Base-by-base conservation (phyloP, 2,797 vertebrate genomes). In the Mergus octosetaceus region DNA sequence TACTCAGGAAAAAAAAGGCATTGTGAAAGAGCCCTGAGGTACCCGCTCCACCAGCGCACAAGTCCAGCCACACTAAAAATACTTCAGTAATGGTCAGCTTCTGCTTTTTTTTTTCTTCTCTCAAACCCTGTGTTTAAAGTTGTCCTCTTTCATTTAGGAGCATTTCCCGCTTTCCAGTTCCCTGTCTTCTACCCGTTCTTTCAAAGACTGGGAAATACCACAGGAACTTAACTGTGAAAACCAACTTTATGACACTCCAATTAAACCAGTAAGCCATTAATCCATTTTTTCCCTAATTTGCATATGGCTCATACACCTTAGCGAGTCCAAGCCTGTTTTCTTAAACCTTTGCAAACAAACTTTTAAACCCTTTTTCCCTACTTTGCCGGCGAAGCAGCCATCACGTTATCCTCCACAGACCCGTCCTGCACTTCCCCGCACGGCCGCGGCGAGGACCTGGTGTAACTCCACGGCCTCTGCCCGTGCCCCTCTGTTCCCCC, bases 31-130 rank as follows among this genome's bases (percentile, higher is more conserved):
- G 60, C 25, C 54, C 65, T 8, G 36, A 88, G 38, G 11, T 87
- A n/a, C 78, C 86, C 87, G 19, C 34, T 72, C 34, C 43, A 89
- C 69, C 61, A 90, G 39, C 57, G 64, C 41, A 82, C 10, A 34
- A 85, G 13, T 20, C 3, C 3, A 81, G 68, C 54, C 60, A 47
- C 57, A 13, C 94, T 92, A 96, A 94, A 96, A 96, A 96, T 96
- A 95, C 65, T 80, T 47, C 76, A 72, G 86, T 69, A 95, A 92
- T 77, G 51, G 72, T 66, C 86, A 87, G 81, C 86, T 96, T 94
- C 93, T 94, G 76, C 68, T 80, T 96, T 91, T 96, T 96, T 49
- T 47, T 47, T 25, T 51, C n/a, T 89, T 39, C n/a, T 95, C 78
- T 71, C 62, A 65, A 89, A 69, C 34, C 64, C 84, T 85, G 34